Percentiles rank a stretch among this genome's conserved stretches.
phyloP scores from a whole-genome alignment of 2,113 vertebrate species.

The Neolamprologus fasciatus region DNA sequence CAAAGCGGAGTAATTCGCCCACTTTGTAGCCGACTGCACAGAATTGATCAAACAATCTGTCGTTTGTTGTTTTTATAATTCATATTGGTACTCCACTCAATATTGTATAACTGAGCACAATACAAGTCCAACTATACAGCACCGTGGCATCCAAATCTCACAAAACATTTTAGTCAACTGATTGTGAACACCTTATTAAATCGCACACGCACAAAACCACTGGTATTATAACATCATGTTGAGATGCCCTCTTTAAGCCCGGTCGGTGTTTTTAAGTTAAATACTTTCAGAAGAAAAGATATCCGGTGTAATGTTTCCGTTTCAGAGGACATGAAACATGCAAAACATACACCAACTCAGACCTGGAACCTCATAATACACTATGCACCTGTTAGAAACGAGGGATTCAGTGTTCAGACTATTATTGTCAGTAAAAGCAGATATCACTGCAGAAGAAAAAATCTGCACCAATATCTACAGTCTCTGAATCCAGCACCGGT shows the following conservation, averaged over 20 bases:
- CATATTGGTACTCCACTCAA: not conserved
- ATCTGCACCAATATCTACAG: not conserved
- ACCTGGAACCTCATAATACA: not conserved
- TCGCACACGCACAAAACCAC: not conserved
- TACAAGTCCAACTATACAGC: not conserved
- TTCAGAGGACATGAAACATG: not conserved
- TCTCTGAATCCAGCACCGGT: not conserved
- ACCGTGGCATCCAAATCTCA: not conserved
- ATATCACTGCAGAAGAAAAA: not conserved
- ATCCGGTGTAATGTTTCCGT: not conserved
- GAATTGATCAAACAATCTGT: conserved; percentile 34
- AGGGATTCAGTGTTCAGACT: not conserved
- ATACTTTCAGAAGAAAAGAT: not conserved
- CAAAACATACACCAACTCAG: not conserved
- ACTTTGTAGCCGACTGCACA: conserved; percentile 8
- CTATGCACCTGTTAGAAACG: not conserved
- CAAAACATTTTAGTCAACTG: not conserved
- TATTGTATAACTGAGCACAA: not conserved
- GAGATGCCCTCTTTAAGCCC: not conserved
- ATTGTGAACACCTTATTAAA: not conserved
- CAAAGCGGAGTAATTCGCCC: conserved; percentile 9
- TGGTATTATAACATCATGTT: not conserved
- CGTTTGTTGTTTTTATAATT: conserved; percentile 14
- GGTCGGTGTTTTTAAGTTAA: not conserved
- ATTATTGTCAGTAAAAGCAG: not conserved